Base-by-base conservation (phyloP, 2,797 vertebrate genomes). In the Odontamblyopus rebecca region DNA sequence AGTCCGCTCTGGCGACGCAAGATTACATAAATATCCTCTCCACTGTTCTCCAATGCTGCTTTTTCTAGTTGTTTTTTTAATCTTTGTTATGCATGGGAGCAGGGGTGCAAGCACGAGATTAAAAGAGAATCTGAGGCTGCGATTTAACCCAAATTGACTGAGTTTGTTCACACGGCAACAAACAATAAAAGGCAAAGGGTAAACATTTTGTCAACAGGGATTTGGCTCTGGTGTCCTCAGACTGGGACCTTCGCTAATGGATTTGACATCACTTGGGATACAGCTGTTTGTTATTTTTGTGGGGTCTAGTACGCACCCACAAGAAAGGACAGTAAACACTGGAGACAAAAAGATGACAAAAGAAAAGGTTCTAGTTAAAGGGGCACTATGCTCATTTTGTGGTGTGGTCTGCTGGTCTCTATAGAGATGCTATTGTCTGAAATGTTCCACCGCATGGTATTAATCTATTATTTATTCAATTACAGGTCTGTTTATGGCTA, bases 1-100 rank as follows among this genome's bases (percentile, higher is more conserved):
- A 90, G 72, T 89, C 90, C 80, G 85, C 83, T 80, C 87, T 89
- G 87, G 81, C 85, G 80, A 85, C 82, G 86, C 61, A 70, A 91
- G 89, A 92, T 92, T 91, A 91, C 85, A 89, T 85, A 88, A 88
- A 90, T 86, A 90, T 89, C 83, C 84, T 88, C 84, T 81, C 74
- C 79, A 85, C 77, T 77, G 71, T 71, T 72, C 83, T 65, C 70
- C 35, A 38, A 38, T 7, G 73, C 76, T 8, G 74, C 75, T 81
- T 83, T 85, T 91, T 79, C 75, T 38, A 85, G 75, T 77, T 41
- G 51, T 73, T 78, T 85, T 84, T 86, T 77, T 89, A 89, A 61
- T 91, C 80, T 89, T 70, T 81, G 61, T 72, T 84, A 71, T 79
- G 76, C 32, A 53, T 50, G 80, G 74, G 76, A 74, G 70, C 54